Evolutionary conservation across 2,888 invertebrate genomes (phyloP).

Genomic region (Tricholauxania praeusta): DNA sequence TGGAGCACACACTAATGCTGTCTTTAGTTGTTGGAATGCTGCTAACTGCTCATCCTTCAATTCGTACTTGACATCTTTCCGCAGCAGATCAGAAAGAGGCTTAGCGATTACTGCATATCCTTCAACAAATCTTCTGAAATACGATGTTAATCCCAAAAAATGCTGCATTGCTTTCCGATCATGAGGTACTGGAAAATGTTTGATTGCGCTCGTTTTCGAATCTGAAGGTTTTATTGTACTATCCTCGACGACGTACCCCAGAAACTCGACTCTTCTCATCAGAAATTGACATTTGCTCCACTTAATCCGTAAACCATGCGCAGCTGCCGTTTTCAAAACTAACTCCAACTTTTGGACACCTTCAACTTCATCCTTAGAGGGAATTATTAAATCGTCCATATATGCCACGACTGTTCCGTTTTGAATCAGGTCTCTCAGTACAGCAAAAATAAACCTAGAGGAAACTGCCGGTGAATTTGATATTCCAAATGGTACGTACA

Average conservation of each 20-base stretch:
- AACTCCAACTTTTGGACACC: constrained; percentile 34
- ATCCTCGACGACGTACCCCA: constrained; percentile 40
- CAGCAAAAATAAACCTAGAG: constrained; percentile 38
- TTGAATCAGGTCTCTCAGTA: constrained; percentile 42
- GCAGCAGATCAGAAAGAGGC: no score
- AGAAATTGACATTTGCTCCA: constrained; percentile 48
- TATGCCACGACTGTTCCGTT: constrained; percentile 38
- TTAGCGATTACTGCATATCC: no score
- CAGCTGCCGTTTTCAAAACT: constrained; percentile 36
- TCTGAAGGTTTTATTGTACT: constrained; percentile 36
- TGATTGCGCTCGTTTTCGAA: constrained; percentile 34
- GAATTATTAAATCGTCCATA: constrained; percentile 46
- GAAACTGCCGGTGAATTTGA: constrained; percentile 43
- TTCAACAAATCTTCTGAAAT: no score
- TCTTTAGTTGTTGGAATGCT: no score
- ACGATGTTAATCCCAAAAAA: no score
- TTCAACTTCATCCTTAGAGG: constrained; percentile 41
- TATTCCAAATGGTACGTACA: constrained; percentile 44
- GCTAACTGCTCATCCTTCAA: no score
- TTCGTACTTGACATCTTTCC: no score
- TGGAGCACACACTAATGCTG: no score
- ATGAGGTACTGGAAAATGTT: constrained; percentile 35
- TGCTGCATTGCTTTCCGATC: constrained; percentile 33
- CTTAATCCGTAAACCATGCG: constrained; percentile 39
- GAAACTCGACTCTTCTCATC: constrained; percentile 38